Conservation (phyloP, 2,797 vertebrate genomes). For the Neostethus bicornis region DNA sequence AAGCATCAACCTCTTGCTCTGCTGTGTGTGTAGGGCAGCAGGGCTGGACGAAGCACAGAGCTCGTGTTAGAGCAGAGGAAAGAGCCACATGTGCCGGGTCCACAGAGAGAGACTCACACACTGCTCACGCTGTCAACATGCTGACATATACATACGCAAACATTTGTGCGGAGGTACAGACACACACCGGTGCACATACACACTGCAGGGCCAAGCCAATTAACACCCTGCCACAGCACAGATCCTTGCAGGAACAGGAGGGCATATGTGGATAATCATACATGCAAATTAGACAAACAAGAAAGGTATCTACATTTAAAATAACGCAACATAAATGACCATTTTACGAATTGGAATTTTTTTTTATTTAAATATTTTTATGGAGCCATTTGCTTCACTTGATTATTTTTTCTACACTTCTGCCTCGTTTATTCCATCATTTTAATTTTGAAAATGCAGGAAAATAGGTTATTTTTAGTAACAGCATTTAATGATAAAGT, state of each 20-base stretch:
- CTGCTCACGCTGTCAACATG: conserved; percentile 65
- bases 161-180: conserved; percentile 52
- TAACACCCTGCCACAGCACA: conserved; percentile 78
- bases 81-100: conserved; percentile 63
- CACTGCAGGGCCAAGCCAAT: conserved; percentile 75
- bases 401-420: background rate
- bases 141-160: conserved; percentile 73
- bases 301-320: conserved; percentile 53
- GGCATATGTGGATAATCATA: conserved; percentile 73
- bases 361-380: background rate
- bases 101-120: conserved; percentile 51
- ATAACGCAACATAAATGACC: conserved; percentile 35
- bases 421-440: too few relatives aligned
- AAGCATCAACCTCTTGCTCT: background rate
- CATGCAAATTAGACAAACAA: conserved; percentile 72
- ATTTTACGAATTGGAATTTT: conserved; percentile 8
- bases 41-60: conserved; percentile 55
- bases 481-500: background rate
- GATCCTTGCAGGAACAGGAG: conserved; percentile 67
- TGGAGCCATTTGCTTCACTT: background rate
- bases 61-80: conserved; percentile 68
- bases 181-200: conserved; percentile 56
- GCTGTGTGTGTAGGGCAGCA: conserved; percentile 33
- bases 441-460: too few relatives aligned
- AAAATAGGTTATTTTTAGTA: too few relatives aligned